phyloP scores from a whole-genome alignment of 2,113 vertebrate species.

The Trachemys scripta region DNA sequence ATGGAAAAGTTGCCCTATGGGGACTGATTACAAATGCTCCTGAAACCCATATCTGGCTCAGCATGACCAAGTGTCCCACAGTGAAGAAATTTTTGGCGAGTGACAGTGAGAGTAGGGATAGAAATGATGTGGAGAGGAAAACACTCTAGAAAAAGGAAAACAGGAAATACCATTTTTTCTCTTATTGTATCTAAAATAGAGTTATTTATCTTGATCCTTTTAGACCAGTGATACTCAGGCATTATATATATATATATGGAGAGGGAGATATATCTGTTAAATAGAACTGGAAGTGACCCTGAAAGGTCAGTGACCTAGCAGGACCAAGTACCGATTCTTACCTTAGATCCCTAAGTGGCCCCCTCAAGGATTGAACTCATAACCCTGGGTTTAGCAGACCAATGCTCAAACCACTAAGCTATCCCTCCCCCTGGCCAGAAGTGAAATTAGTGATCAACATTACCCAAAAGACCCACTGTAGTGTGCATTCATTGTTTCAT shows the following conservation, averaged over 20 bases:
- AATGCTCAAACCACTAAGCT: no score
- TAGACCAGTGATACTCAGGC: background rate
- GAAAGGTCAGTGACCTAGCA: no score
- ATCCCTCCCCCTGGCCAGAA: background rate
- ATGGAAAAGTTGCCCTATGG: background rate
- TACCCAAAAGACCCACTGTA: background rate
- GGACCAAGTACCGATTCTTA: no score
- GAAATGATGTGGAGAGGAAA: background rate
- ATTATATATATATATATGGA: no score
- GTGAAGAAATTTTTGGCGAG: background rate
- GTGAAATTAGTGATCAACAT: background rate
- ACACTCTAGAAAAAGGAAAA: background rate
- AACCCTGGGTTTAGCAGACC: no score
- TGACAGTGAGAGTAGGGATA: background rate
- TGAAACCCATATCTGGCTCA: background rate
- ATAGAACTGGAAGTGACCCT: no score
- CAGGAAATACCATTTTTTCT: background rate
- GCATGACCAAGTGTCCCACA: background rate
- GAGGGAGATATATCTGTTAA: no score
- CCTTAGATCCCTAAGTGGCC: no score
- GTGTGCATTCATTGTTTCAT: background rate
- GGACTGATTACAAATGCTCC: background rate
- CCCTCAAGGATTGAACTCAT: no score
- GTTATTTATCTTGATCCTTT: background rate
- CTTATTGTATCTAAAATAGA: background rate